phyloP scores from a whole-genome alignment of 1,140 invertebrate genomes.

The Cecropterus lyciades region DNA sequence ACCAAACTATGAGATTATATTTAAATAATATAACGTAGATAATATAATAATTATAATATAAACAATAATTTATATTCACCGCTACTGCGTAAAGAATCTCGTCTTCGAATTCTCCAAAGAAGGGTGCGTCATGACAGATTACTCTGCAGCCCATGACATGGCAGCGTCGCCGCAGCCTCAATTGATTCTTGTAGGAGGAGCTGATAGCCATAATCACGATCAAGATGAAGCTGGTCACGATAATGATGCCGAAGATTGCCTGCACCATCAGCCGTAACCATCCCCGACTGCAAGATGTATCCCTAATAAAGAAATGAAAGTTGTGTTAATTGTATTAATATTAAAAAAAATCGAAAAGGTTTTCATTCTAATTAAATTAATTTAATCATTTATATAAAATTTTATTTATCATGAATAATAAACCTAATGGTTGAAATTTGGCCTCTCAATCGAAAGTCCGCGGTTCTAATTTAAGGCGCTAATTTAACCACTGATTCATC shows the following conservation, averaged over 20 bases:
- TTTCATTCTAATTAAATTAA: no score
- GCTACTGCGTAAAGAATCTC: constrained; percentile 49
- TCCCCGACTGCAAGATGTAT: constrained; percentile 65
- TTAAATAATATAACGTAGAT: no score
- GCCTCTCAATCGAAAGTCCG: no score
- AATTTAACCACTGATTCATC: no score
- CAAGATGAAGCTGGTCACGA: constrained; percentile 67
- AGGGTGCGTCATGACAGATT: constrained; percentile 50
- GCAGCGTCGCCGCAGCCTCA: constrained; percentile 23
- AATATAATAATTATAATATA: no score
- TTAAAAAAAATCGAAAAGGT: no score
- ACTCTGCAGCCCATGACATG: constrained; percentile 49
- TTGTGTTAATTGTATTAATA: no score
- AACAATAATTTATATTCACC: constrained; percentile 53
- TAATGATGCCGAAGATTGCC: constrained; percentile 58
- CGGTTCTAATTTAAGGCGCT: no score
- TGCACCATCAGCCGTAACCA: constrained; percentile 66
- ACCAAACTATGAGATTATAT: no score
- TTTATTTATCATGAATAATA: no score
- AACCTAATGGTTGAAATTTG: no score
- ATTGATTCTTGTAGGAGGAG: not conserved
- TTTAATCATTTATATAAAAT: no score
- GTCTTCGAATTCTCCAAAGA: constrained; percentile 50
- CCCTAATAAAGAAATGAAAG: constrained; percentile 41
- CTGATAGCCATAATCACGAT: constrained; percentile 57